These are phyloP conservation scores for Gobionotothen gibberifrons DNA, from an alignment of 2,797 vertebrate genomes.

Conservation along the genomic window DNA sequence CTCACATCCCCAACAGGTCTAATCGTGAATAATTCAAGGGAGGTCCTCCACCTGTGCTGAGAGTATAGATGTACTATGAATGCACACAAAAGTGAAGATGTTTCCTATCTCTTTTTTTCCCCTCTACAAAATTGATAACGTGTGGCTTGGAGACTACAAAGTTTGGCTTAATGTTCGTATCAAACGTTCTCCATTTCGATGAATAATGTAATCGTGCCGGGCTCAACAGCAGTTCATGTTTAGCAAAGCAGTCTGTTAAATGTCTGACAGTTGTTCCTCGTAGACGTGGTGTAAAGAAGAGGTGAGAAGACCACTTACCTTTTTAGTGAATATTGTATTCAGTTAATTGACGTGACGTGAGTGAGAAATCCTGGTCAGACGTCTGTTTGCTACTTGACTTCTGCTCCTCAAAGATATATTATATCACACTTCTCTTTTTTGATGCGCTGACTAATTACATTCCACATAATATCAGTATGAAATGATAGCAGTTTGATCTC, in stretches of 20 bases:
- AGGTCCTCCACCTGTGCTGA: conserved; percentile 48
- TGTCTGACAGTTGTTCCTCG: conserved; percentile 18
- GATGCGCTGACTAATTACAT: conserved; percentile 50
- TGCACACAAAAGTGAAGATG: conserved; percentile 57
- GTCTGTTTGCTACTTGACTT: neutral
- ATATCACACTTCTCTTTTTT: conserved; percentile 37
- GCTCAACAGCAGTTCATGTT: conserved; percentile 22
- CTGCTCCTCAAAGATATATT: conserved; percentile 28
- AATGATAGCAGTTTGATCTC: conserved; percentile 53
- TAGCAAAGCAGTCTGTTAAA: conserved; percentile 29
- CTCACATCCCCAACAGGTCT: conserved; percentile 70
- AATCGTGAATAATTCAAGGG: conserved; percentile 75
- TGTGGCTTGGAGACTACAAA: conserved; percentile 58
- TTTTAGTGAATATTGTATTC: conserved; percentile 13
- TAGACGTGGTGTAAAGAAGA: conserved; percentile 18
- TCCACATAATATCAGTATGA: conserved; percentile 36
- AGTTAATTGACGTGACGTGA: neutral
- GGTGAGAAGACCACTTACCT: neutral
- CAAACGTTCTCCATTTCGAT: conserved; percentile 35
- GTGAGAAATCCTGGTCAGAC: neutral
- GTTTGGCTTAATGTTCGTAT: conserved; percentile 37
- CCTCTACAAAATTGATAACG: conserved; percentile 70
- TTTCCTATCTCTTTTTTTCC: conserved; percentile 57
- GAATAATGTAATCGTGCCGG: conserved; percentile 48
- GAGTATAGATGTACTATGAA: conserved; percentile 55